phyloP scores from a whole-genome alignment of 2,797 vertebrate genomes.

The Pipistrellus pygmaeus region DNA sequence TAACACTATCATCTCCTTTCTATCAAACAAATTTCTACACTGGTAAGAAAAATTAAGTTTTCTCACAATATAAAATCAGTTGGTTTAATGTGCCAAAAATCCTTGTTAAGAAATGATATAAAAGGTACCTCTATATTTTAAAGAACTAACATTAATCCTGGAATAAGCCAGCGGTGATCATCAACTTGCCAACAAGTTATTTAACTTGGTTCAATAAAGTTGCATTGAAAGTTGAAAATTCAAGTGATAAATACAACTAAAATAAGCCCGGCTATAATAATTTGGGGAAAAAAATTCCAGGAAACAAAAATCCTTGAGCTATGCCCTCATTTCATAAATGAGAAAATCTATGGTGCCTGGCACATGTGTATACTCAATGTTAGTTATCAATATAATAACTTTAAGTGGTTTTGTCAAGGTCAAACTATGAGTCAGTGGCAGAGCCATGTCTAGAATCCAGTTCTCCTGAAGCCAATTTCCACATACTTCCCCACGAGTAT shows the following conservation, averaged over 20 bases:
- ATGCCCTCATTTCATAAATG: constrained; percentile 39
- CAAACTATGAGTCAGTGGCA: constrained; percentile 23
- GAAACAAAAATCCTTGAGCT: constrained; percentile 25
- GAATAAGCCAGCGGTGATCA: not conserved
- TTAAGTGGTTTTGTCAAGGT: constrained; percentile 58
- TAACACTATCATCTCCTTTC: not conserved
- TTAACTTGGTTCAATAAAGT: constrained; percentile 24
- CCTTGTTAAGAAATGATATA: not conserved
- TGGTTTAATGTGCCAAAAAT: not conserved
- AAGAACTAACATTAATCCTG: not conserved
- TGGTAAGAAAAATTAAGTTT: constrained; percentile 49
- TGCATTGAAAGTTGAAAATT: constrained; percentile 8
- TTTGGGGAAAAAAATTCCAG: not conserved
- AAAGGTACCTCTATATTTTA: not conserved
- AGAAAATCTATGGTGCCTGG: constrained; percentile 21
- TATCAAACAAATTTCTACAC: constrained; percentile 44
- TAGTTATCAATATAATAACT: constrained; percentile 30
- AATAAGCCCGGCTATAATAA: not conserved
- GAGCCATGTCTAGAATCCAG: constrained; percentile 7
- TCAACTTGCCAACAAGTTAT: not conserved
- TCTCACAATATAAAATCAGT: constrained; percentile 26
- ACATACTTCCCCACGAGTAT: not conserved
- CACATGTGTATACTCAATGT: not conserved
- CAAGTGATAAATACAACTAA: constrained; percentile 48
- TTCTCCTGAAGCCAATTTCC: constrained; percentile 25